Conservation (phyloP, 2,113 vertebrate genomes). For the Pangasianodon hypophthalmus region DNA sequence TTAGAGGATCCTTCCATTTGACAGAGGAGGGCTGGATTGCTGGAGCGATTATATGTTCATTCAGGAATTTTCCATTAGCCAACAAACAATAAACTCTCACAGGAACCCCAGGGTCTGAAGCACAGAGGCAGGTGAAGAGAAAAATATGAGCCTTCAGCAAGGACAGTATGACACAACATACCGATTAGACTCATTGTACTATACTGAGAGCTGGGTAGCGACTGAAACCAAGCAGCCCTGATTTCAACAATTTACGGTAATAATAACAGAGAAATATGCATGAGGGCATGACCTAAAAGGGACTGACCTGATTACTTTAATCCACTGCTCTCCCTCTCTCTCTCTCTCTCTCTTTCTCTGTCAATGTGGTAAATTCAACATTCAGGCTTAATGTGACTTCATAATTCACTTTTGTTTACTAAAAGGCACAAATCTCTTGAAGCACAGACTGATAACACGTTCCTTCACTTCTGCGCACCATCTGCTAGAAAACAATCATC, state of each 20-base stretch:
- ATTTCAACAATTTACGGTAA: constrained; percentile 36
- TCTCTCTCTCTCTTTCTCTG: constrained; percentile 18
- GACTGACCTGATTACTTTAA: constrained; percentile 59
- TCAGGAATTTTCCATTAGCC: constrained; percentile 53
- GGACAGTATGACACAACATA: constrained; percentile 17
- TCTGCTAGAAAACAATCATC: background rate
- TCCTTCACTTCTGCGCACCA: background rate
- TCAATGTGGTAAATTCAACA: constrained; percentile 4
- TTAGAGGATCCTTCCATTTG: constrained; percentile 17
- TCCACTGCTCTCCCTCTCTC: constrained; percentile 5
- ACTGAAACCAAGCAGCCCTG: constrained; percentile 15
- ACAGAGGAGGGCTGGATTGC: background rate
- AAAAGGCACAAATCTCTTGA: background rate
- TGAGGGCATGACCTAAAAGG: constrained; percentile 38
- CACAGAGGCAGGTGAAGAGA: constrained; percentile 39
- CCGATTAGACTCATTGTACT: background rate
- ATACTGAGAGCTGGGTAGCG: background rate
- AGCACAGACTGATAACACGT: background rate
- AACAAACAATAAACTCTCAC: constrained; percentile 55
- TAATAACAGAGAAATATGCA: constrained; percentile 42
- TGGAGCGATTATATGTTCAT: constrained; percentile 46
- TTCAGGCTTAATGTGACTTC: background rate
- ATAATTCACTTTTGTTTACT: background rate
- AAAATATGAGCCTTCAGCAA: constrained; percentile 15
- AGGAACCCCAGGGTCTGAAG: constrained; percentile 47